Base-by-base conservation (phyloP, 2,888 invertebrate species). In the Brachypalpus laphriformis region DNA sequence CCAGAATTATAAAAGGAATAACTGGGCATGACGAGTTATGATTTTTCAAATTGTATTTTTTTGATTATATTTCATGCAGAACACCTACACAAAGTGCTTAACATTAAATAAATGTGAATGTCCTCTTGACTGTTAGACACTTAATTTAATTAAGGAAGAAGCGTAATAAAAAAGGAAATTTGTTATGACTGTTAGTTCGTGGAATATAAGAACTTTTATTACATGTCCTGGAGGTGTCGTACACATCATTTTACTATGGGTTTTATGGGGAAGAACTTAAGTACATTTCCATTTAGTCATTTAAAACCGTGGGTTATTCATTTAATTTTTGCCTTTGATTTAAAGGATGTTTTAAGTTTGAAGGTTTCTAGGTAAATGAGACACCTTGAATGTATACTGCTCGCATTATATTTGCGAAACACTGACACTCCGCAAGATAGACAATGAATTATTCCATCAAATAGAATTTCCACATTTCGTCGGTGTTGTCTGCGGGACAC, bases 111-210 rank as follows among this genome's bases (percentile, higher is more conserved):
- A 37, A 40, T n/a, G 49, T 49, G 51, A 66, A 51, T 66, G 37
- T 9, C 66, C 65, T 22, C 14, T 28, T 51, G 22, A 56, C 16
- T 56, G 14, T 6, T 5, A n/a, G 5, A 16, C 34, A 51, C 49
- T 66, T 66, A 51, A 37, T 37, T 66, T 51, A 66, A 66, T 66
- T 51, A 51, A 11, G 20, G 3, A 18, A n/a, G 31, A 56, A 18
- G 7, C 25, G 25, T 31, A 45, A 47, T 49, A 49, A 49, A 34
- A 66, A 37, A 51, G 25, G 25, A 2, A 11, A 20, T 18, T 2
- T 20, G 31, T n/a, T 65, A 49, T 34, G 56, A 31, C 47, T 8
- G 6, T 11, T 8, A 31, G n/a, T n/a, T n/a, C 28, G 28, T 8
- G 31, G 16, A 9, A 25, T 16, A n/a, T n/a, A n/a, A 18, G 14